Evolutionary conservation across 2,113 vertebrate genomes (phyloP).

Genomic region (Tragelaphus scriptus): DNA sequence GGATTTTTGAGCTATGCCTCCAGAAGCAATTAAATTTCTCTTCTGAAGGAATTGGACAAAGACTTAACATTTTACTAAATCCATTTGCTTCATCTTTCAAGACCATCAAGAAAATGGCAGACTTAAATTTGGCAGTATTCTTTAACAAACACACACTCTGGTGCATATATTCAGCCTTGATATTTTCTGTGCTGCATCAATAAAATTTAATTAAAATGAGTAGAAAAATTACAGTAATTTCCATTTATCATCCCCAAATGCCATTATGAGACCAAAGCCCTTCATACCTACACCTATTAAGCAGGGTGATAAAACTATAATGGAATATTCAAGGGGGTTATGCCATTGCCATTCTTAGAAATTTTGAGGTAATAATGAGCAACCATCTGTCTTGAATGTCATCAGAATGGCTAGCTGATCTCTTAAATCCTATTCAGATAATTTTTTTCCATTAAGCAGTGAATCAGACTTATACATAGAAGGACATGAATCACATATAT

Average conservation of each 20-base stretch:
- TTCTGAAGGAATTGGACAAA: not conserved
- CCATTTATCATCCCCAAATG: conserved; percentile 34
- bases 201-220: conserved; percentile 67
- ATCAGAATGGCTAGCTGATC: conserved; percentile 16
- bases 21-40: conserved; percentile 37
- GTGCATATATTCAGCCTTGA: conserved; percentile 12
- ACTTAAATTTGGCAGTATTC: conserved; percentile 1
- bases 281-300: conserved; percentile 24
- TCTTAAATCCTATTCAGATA: conserved; percentile 1
- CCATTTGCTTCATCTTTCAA: conserved; percentile 13
- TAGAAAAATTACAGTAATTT: conserved; percentile 55
- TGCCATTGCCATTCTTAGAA: conserved; percentile 23
- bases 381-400: conserved; percentile 56
- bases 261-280: conserved; percentile 5
- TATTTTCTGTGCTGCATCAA: conserved; percentile 48
- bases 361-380: conserved; percentile 48
- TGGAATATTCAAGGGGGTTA: conserved; percentile 30
- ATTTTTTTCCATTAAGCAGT: not conserved
- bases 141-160: conserved; percentile 38
- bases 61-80: not conserved
- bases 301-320: conserved; percentile 40
- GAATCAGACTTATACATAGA: not conserved
- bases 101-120: conserved; percentile 1
- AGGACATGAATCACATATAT: not conserved
- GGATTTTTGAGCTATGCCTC: conserved; percentile 1